Base-by-base conservation (phyloP, 1,140 invertebrate genomes). In the Piezodorus guildinii region DNA sequence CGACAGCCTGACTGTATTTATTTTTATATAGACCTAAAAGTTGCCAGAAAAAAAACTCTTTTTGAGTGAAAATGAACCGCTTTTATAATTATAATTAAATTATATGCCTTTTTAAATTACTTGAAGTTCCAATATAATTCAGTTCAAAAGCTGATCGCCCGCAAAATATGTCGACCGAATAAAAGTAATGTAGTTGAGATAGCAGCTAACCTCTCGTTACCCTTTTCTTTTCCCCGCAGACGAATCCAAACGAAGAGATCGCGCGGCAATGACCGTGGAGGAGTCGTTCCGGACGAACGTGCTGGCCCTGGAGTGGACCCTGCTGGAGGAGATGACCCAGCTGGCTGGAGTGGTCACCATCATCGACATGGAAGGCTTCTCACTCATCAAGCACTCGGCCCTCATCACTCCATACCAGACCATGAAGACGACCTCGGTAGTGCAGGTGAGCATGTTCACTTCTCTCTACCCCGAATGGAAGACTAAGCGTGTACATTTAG, bases 221-320 rank as follows among this genome's bases (percentile, higher is more conserved):
- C 30, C 21, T 3, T 30, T 17, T 16, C 62, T 56, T 52, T 54
- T 60, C 64, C 23, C 71, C 69, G 9, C 68, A 77, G 77, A 77
- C 62, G 74, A 74, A 60, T 77, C 76, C 68, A 74, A 78, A 66
- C 21, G n/a, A 1, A 10, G 21, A 6, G 16, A n/a, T 10, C 6
- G 12, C 12, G 1, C 3, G 27, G 17, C 19, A 27, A 72, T 74
- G 8, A 73, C 71, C 14, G 72, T 78, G 19, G 77, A 79, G 14
- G 74, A 78, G 27, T 74, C 78, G 30, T 78, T 78, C 65, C 72
- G 75, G 27, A 73, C 73, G 2, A 79, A 78, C 62, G 70, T 77
- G 8, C 62, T 77, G 51, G 74, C 73, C 10, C 66, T 79, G 27
- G 76, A 78, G 66, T 70, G 76, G 52, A 70, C 74, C 39, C 76